Evolutionary conservation across 2,797 vertebrate genomes (phyloP), one percentile per base, ranked within the genome.

Genomic region (Leptoclinus maculatus): DNA sequence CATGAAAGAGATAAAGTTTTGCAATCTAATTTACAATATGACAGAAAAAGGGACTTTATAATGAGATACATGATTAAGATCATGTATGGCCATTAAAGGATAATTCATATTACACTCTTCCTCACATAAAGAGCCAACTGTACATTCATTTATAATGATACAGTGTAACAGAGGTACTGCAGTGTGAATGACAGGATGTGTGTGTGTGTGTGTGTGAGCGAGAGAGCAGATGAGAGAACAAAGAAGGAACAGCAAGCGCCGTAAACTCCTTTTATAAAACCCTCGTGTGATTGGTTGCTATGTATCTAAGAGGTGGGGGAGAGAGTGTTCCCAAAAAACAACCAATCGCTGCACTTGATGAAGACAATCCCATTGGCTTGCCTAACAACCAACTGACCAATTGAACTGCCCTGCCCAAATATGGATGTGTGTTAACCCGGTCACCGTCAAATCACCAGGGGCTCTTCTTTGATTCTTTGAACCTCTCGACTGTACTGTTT

Each of bases 281-380:
- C 25, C 34, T 21, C 0, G 9, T 51, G 34, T 67, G 62, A 79
- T 78, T 73, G 78, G 65, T 49, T 76, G 62, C 45, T 51, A 53
- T 76, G 77, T 74, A 66, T 82, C 70, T 66, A 70, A 62, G 45
- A 58, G 64, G 59, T 62, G 58, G 47, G 27, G 65, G 25, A 41
- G 49, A 8, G 7, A 43, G 51, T 14, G 25, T 23, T 51, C 23
- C 39, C 29, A 32, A 51, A 74, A 67, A 65, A 34, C 49, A 76
- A 66, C 78, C 81, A 83, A 81, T 81, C 58, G 0, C n/a, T 16
- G 25, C 10, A 0, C 54, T 58, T 13, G 39, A n/a, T 38, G 43
- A 32, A 62, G 45, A 21, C 9, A 34, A 29, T 41, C 76, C 29
- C 9, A 80, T 58, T 62, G 81, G 81, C 41, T 9, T n/a, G 43